phyloP scores from a whole-genome alignment of 2,797 vertebrate species.

The Antennarius maculatus region DNA sequence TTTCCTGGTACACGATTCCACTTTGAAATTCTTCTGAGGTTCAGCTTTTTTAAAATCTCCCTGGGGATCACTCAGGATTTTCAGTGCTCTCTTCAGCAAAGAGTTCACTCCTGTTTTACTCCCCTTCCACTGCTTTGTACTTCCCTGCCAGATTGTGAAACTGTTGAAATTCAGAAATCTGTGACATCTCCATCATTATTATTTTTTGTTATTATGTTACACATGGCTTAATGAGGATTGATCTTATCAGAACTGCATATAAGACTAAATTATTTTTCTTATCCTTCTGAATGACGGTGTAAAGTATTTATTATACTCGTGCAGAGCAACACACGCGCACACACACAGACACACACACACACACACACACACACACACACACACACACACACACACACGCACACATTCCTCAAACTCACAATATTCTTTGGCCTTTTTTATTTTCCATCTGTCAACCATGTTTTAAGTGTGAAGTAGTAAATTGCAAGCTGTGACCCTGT shows the following conservation, averaged over 20 bases:
- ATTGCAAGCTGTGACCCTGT: conserved; percentile 47
- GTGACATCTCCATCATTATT: neutral
- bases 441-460: conserved; percentile 41
- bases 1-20: conserved; percentile 9
- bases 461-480: conserved; percentile 42
- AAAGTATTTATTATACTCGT: too few relatives aligned
- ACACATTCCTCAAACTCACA: conserved; percentile 10
- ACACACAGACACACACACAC: too few relatives aligned
- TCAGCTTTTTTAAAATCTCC: conserved; percentile 24
- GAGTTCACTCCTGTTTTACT: conserved; percentile 28
- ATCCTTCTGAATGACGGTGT: too few relatives aligned
- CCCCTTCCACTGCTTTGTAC: neutral
- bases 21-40: conserved; percentile 41
- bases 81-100: neutral
- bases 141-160: neutral
- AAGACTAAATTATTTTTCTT: too few relatives aligned
- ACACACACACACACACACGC: neutral
- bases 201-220: neutral
- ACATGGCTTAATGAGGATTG: too few relatives aligned
- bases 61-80: conserved; percentile 20
- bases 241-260: too few relatives aligned
- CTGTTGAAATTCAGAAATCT: neutral
- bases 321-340: too few relatives aligned
- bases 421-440: conserved; percentile 25
- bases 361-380: neutral